phyloP scores from a whole-genome alignment of 2,797 vertebrate species.

The Lutjanus argentimaculatus region DNA sequence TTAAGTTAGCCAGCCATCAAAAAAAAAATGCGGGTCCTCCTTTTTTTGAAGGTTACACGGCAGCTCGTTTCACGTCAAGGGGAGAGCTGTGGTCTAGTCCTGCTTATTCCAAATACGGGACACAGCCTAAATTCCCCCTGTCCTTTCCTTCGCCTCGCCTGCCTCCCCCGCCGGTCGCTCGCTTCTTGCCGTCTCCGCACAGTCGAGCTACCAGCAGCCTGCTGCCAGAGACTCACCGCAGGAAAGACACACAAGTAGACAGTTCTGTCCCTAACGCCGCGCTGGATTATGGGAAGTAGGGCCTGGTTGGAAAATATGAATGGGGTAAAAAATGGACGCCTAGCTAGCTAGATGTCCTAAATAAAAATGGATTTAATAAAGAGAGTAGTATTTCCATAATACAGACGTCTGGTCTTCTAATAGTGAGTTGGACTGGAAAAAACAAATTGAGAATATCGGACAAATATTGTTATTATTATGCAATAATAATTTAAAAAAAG shows the following conservation, averaged over 20 bases:
- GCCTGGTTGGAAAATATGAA: slow-evolving; percentile 43
- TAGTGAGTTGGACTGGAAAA: too few relatives aligned
- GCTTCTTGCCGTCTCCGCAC: slow-evolving; percentile 75
- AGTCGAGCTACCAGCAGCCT: slow-evolving; percentile 71
- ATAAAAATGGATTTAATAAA: too few relatives aligned
- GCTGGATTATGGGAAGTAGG: slow-evolving; percentile 70
- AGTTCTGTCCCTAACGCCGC: slow-evolving; percentile 33
- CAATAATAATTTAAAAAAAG: too few relatives aligned
- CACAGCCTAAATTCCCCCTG: slow-evolving; percentile 70
- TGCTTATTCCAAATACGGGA: slow-evolving; percentile 79
- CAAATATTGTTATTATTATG: too few relatives aligned
- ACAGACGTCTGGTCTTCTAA: too few relatives aligned
- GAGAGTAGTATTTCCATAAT: too few relatives aligned
- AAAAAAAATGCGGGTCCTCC: slow-evolving; percentile 41
- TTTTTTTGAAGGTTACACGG: slow-evolving; percentile 59
- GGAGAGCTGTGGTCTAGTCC: slow-evolving; percentile 63
- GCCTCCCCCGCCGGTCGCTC: slow-evolving; percentile 80
- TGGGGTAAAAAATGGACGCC: slow-evolving; percentile 33
- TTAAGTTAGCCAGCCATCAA: slow-evolving; percentile 40
- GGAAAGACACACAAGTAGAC: slow-evolving; percentile 19
- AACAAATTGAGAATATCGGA: too few relatives aligned
- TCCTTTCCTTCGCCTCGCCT: slow-evolving; percentile 65
- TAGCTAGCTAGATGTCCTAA: background rate
- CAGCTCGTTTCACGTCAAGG: slow-evolving; percentile 63
- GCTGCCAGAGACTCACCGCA: slow-evolving; percentile 46